phyloP scores from a whole-genome alignment of 2,797 vertebrate genomes.

The Hydrocynus forskahlii region DNA sequence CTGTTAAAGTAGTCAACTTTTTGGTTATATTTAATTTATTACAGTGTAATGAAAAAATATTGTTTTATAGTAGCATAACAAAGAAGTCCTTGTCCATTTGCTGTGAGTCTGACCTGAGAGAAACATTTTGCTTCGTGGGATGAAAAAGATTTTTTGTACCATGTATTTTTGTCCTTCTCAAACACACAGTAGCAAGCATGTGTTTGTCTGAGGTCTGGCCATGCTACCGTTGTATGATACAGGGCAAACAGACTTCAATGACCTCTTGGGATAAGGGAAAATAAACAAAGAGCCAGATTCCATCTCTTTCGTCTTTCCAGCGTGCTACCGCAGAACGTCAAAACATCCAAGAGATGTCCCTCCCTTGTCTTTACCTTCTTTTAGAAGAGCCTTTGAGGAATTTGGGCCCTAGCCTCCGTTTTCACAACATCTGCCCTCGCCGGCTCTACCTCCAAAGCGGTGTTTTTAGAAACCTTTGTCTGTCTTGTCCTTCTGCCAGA shows the following conservation, averaged over 20 bases:
- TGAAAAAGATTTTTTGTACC: not conserved
- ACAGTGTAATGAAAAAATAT: too few species aligned
- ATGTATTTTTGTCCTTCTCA: conserved; percentile 54
- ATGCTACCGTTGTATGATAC: conserved; percentile 47
- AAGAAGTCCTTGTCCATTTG: not conserved
- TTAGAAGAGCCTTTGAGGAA: conserved; percentile 20
- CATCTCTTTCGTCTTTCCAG: conserved; percentile 48
- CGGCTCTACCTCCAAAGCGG: conserved; percentile 28
- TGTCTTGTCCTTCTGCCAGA: conserved; percentile 26
- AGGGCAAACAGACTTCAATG: conserved; percentile 61
- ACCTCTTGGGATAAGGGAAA: conserved; percentile 53
- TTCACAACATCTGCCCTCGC: conserved; percentile 11
- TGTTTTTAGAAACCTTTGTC: conserved; percentile 5
- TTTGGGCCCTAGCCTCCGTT: not conserved
- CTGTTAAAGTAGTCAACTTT: too few species aligned
- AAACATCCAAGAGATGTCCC: conserved; percentile 59
- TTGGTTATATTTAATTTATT: too few species aligned
- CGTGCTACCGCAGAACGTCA: conserved; percentile 51
- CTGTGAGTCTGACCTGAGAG: not conserved
- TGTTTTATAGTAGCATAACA: too few species aligned
- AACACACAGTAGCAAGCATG: conserved; percentile 50
- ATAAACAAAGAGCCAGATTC: conserved; percentile 54
- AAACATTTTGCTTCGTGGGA: not conserved
- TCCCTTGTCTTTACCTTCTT: conserved; percentile 46
- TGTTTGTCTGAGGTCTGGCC: conserved; percentile 62